Evolutionary conservation across 2,797 vertebrate genomes (phyloP).

Genomic region (Anniella stebbinsi): DNA sequence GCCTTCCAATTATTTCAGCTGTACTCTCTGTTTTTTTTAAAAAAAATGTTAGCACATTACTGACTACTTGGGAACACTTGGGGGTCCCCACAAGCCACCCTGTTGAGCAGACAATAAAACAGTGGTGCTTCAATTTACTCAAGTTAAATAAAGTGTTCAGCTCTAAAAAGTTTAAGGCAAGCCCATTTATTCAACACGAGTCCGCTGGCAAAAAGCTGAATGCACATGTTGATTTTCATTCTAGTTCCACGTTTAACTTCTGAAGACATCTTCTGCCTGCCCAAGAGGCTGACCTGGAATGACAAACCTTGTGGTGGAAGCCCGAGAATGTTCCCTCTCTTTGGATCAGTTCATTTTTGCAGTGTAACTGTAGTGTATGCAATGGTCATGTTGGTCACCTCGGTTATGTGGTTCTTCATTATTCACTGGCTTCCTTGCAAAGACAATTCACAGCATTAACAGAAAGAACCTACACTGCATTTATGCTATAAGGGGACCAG

Average conservation of each 20-base stretch:
- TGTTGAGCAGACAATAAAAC: conserved; percentile 6
- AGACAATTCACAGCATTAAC: neutral
- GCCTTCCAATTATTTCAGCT: conserved; percentile 7
- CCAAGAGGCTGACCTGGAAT: neutral
- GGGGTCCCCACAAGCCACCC: neutral
- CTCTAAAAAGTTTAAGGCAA: neutral
- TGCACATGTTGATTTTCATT: neutral
- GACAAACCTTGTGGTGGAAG: neutral
- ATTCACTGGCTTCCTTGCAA: neutral
- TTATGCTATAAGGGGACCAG: neutral
- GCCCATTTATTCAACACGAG: neutral
- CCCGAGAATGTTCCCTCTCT: neutral
- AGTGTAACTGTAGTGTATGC: neutral
- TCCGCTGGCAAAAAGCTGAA: neutral
- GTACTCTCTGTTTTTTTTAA: neutral
- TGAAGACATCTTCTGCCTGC: neutral
- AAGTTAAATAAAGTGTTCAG: neutral
- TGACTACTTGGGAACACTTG: neutral
- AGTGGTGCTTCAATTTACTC: neutral
- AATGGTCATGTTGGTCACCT: neutral
- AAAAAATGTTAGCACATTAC: neutral
- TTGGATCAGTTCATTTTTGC: neutral
- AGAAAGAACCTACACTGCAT: neutral
- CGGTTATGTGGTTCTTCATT: neutral
- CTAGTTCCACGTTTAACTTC: neutral